Conservation (phyloP, 2,113 vertebrate genomes). For the Lanius collurio region DNA sequence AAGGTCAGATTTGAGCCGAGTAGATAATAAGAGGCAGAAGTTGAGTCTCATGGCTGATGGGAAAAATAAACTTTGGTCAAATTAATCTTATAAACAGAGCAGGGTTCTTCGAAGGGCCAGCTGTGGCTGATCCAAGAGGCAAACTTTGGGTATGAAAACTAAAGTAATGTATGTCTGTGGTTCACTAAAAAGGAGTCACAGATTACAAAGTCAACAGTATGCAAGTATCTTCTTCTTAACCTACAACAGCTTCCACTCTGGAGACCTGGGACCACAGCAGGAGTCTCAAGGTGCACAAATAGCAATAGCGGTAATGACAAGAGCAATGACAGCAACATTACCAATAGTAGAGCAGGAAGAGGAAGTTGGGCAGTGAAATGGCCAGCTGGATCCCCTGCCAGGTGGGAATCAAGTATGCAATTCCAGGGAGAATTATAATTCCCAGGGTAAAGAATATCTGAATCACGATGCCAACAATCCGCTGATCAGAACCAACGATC, state of each 20-base stretch:
- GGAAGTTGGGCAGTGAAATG: constrained; percentile 87
- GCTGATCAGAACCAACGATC: constrained; percentile 89
- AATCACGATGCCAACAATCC: constrained; percentile 87
- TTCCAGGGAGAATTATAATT: constrained; percentile 88
- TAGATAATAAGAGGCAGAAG: background rate
- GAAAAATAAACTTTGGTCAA: background rate
- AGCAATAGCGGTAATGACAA: background rate
- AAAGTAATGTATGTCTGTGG: background rate
- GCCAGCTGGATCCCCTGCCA: constrained; percentile 93
- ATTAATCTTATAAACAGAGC: background rate
- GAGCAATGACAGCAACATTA: constrained; percentile 57
- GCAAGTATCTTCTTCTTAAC: background rate
- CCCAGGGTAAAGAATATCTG: constrained; percentile 95
- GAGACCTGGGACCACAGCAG: background rate
- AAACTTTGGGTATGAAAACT: background rate
- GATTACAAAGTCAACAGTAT: background rate
- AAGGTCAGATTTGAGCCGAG: background rate
- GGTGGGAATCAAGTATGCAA: constrained; percentile 87
- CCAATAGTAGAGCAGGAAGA: constrained; percentile 94
- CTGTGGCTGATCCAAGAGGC: background rate
- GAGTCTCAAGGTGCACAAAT: background rate
- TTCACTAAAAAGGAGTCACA: background rate
- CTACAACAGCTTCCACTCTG: background rate
- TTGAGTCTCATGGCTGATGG: background rate
- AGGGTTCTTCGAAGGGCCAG: background rate